Percentiles rank a stretch among this genome's conserved stretches.
These are phyloP conservation scores for Leucoptera coffeella DNA, from an alignment of 2,888 invertebrate genomes.

Conservation along the genomic window DNA sequence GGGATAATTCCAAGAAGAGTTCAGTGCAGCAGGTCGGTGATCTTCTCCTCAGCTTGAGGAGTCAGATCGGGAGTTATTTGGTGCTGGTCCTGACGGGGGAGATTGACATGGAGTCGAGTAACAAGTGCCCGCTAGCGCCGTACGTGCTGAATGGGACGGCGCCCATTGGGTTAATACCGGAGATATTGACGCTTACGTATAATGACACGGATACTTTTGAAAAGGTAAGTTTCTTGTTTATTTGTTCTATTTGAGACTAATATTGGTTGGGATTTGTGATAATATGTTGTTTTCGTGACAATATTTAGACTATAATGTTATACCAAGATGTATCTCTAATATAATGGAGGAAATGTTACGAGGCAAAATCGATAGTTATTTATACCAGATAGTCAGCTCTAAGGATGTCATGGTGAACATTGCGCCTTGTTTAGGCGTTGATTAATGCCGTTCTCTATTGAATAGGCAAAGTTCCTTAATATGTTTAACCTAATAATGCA, in stretches of 20 bases:
- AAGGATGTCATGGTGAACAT: no score
- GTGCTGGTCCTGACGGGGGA: slow-evolving; percentile 52
- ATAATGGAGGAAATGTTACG: not conserved
- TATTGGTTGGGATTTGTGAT: no score
- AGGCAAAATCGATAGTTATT: no score
- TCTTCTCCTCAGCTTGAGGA: slow-evolving; percentile 52
- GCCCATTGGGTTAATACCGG: slow-evolving; percentile 68
- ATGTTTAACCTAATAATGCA: no score
- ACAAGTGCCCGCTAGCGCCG: slow-evolving; percentile 59
- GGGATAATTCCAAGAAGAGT: slow-evolving; percentile 69
- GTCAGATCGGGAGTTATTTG: slow-evolving; percentile 50
- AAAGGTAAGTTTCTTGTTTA: slow-evolving; percentile 19
- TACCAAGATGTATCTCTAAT: no score
- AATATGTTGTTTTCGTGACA: no score
- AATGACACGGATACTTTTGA: slow-evolving; percentile 54
- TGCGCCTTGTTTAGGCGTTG: no score
- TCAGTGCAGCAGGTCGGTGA: slow-evolving; percentile 69
- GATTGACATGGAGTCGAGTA: slow-evolving; percentile 43
- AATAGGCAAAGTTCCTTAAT: no score
- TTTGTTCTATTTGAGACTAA: not conserved
- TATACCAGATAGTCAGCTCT: no score
- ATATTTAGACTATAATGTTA: no score
- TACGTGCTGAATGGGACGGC: slow-evolving; percentile 65
- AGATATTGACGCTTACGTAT: slow-evolving; percentile 58
- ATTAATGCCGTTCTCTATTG: no score